Conservation (phyloP, 2,113 vertebrate species). For the Tamias sibiricus region DNA sequence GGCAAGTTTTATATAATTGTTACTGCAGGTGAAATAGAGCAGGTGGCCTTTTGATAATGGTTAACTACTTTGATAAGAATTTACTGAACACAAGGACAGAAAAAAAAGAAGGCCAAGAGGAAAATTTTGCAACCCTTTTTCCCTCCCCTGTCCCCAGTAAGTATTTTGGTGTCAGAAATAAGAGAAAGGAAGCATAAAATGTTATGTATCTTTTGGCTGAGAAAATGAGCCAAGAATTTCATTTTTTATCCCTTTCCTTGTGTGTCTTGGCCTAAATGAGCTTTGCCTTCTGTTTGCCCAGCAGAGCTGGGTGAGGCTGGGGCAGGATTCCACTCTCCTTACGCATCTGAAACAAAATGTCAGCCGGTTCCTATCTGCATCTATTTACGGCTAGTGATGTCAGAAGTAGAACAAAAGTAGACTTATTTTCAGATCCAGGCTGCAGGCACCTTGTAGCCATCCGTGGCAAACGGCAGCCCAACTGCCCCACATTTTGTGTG, state of each 20-base stretch:
- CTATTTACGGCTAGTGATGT: slow-evolving; percentile 77
- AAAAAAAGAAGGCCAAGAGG: background rate
- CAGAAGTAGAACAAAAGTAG: slow-evolving; percentile 63
- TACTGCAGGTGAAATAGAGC: background rate
- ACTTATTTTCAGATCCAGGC: slow-evolving; percentile 35
- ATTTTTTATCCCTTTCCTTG: slow-evolving; percentile 27
- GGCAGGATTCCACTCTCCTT: slow-evolving; percentile 64
- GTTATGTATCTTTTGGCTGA: background rate
- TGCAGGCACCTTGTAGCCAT: background rate
- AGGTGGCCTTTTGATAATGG: background rate
- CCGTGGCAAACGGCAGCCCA: background rate
- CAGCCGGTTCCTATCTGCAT: slow-evolving; percentile 48
- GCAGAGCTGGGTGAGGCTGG: background rate
- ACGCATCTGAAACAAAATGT: slow-evolving; percentile 71
- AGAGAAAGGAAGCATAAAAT: slow-evolving; percentile 30
- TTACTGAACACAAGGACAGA: background rate
- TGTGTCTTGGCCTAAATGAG: background rate
- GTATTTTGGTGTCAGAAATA: background rate
- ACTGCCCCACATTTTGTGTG: background rate
- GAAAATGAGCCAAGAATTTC: slow-evolving; percentile 48
- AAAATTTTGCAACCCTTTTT: background rate
- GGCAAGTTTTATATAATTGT: background rate
- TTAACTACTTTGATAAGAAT: background rate
- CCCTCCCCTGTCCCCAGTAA: background rate
- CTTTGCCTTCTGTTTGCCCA: background rate